Conservation (phyloP, 2,888 invertebrate species). For the Cheilosia urbana region DNA sequence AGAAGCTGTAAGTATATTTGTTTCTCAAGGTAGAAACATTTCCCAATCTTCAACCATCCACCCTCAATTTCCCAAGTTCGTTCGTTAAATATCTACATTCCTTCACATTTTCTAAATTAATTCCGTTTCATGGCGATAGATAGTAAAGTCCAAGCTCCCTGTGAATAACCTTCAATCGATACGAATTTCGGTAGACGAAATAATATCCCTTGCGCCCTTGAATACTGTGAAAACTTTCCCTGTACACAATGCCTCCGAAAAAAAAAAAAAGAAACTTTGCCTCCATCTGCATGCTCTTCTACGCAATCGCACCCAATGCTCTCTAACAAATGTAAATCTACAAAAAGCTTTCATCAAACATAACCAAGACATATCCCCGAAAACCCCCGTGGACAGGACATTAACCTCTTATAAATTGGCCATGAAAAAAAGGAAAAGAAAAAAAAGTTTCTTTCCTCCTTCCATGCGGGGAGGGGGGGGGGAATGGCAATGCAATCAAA, state of each 20-base stretch:
- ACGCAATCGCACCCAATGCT: constrained; percentile 56
- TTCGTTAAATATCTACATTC: no score
- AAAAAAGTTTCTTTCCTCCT: neutral
- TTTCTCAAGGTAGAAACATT: no score
- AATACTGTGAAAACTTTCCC: constrained; percentile 31
- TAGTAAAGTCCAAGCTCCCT: neutral
- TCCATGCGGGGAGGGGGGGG: neutral
- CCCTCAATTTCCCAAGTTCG: no score
- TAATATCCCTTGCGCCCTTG: constrained; percentile 54
- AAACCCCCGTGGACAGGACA: constrained; percentile 48
- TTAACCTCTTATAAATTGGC: constrained; percentile 45
- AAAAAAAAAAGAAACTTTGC: neutral
- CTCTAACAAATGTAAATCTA: constrained; percentile 8
- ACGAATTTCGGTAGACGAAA: constrained; percentile 16
- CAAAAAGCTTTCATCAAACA: constrained; percentile 5
- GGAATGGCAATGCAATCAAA: neutral
- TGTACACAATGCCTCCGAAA: constrained; percentile 27
- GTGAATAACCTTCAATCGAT: constrained; percentile 38
- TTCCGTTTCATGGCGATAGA: neutral
- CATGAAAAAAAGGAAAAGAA: constrained; percentile 10
- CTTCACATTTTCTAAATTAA: neutral
- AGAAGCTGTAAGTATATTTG: no score
- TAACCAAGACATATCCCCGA: constrained; percentile 21
- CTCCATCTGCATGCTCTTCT: constrained; percentile 23
- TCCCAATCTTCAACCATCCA: no score